phyloP scores from a whole-genome alignment of 2,113 vertebrate species.

The Pollachius pollachius region DNA sequence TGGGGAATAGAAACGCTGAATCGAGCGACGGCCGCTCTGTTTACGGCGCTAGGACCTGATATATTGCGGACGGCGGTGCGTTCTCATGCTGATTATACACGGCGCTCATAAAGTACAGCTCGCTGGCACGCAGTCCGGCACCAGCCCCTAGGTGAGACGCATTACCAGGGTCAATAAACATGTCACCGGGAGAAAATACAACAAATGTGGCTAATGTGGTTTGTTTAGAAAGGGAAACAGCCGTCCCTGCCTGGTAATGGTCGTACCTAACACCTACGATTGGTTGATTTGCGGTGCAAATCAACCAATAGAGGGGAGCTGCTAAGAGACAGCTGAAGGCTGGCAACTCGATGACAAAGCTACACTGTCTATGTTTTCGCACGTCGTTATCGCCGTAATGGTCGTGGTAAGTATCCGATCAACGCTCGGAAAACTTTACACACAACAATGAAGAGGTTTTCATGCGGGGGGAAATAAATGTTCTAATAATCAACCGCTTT shows the following conservation, averaged over 20 bases:
- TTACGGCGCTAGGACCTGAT: slow-evolving; percentile 68
- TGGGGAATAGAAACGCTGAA: slow-evolving; percentile 75
- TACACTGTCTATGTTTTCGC: too few relatives aligned
- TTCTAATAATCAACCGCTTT: too few relatives aligned
- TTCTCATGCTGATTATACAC: slow-evolving; percentile 52
- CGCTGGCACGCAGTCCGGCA: slow-evolving; percentile 50
- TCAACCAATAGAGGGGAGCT: slow-evolving; percentile 15
- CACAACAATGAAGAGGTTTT: too few relatives aligned
- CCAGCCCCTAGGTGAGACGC: slow-evolving; percentile 43
- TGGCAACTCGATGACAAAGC: too few relatives aligned
- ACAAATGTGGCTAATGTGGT: slow-evolving; percentile 52
- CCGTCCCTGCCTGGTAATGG: slow-evolving; percentile 20
- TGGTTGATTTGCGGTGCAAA: slow-evolving; percentile 43
- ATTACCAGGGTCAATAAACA: slow-evolving; percentile 66
- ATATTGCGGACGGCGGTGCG: slow-evolving; percentile 47
- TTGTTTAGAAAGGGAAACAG: slow-evolving; percentile 48
- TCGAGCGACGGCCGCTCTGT: slow-evolving; percentile 46
- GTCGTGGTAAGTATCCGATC: too few relatives aligned
- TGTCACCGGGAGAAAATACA: slow-evolving; percentile 46
- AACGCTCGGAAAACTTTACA: too few relatives aligned
- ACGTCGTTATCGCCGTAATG: too few relatives aligned
- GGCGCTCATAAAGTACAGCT: slow-evolving; percentile 55
- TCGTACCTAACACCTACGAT: slow-evolving; percentile 23
- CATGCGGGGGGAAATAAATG: too few relatives aligned
- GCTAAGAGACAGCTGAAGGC: too few relatives aligned